Conservation (phyloP, 2,888 invertebrate species). For the Lutraria lutraria region DNA sequence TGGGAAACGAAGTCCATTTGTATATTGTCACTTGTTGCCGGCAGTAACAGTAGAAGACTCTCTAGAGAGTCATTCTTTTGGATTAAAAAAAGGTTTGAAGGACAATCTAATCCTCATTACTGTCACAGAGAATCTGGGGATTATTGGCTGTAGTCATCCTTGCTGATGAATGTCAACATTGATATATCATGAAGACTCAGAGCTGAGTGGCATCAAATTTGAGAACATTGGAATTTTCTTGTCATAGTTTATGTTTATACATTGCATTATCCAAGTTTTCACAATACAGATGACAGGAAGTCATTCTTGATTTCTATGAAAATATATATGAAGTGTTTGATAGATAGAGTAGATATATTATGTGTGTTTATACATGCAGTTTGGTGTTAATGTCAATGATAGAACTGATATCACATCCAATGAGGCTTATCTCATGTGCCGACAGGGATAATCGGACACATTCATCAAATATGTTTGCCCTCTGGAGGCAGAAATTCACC, state of each 20-base stretch:
- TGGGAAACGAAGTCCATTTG: conserved; percentile 40
- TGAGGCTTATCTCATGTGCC: neutral
- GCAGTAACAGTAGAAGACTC: neutral
- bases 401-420: neutral
- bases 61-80: conserved; percentile 11
- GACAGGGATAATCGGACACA: neutral
- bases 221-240: neutral
- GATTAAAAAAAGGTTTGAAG: conserved; percentile 34
- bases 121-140: conserved; percentile 29
- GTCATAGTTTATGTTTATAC: neutral
- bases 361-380: neutral
- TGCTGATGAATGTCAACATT: conserved; percentile 31
- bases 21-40: conserved; percentile 30
- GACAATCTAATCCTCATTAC: conserved; percentile 27
- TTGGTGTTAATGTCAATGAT: neutral
- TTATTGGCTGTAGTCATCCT: neutral
- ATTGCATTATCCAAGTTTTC: neutral
- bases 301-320: neutral
- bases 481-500: neutral
- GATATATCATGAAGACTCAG: conserved; percentile 23
- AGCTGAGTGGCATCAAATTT: neutral
- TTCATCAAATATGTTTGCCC: neutral
- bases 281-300: neutral
- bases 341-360: neutral
- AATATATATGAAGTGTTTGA: neutral